Conservation (phyloP, 2,888 invertebrate species). For the Metalampra italica region DNA sequence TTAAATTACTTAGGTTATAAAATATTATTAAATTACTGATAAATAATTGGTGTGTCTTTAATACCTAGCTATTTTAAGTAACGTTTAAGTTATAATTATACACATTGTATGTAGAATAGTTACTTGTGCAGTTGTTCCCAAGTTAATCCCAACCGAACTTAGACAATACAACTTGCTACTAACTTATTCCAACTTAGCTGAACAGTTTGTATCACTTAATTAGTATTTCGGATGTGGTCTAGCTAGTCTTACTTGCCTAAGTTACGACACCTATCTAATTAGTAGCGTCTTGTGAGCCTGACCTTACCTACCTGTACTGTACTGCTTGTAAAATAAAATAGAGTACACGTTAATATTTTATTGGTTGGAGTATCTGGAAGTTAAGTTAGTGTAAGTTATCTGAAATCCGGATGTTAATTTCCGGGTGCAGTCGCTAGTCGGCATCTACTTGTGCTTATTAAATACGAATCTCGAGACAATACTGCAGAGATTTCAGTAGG, state of each 20-base stretch:
- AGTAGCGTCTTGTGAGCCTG: conserved; percentile 20
- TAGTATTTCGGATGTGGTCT: conserved; percentile 38
- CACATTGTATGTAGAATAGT: not conserved
- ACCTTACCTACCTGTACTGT: too few species aligned
- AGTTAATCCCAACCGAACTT: conserved; percentile 24
- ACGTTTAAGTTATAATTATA: not conserved
- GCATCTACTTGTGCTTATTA: conserved; percentile 51
- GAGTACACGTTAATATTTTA: too few species aligned
- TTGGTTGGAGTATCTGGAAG: too few species aligned
- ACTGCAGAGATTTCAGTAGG: conserved; percentile 43
- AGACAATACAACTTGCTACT: conserved; percentile 51
- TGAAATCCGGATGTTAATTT: not conserved
- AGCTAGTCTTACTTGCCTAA: conserved; percentile 44
- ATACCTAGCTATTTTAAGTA: too few species aligned
- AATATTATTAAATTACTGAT: too few species aligned
- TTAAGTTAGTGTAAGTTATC: too few species aligned
- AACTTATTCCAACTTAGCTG: conserved; percentile 36
- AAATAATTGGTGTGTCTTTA: too few species aligned
- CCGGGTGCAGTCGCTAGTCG: not conserved
- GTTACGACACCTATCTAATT: conserved; percentile 60
- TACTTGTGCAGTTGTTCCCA: conserved; percentile 7
- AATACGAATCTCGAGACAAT: conserved; percentile 72
- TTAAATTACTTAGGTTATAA: too few species aligned
- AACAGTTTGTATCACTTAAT: conserved; percentile 50
- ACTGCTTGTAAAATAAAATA: too few species aligned